Evolutionary conservation across 2,797 vertebrate genomes (phyloP), one percentile per base, ranked within the genome.

Genomic region (Micromesistius poutassou): DNA sequence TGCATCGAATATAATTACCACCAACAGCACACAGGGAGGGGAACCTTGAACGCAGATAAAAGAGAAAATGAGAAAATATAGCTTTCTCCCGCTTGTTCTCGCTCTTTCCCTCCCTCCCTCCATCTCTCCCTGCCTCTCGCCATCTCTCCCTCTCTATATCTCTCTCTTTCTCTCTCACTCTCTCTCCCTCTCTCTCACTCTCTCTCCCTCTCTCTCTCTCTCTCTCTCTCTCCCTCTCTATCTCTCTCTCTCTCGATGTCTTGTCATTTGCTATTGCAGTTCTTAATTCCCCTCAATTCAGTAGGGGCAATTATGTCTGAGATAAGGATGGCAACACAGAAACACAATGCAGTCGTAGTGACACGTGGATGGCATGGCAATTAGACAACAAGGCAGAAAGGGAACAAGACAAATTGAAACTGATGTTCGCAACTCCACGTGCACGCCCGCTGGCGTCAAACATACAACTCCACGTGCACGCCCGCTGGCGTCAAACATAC

Each of bases 241-340:
- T 90, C 66, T 30, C 66, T 14, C n/a, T 30, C 66, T 70, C 66
- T 70, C 66, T 90, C 89, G 87, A 91, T 91, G 88, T 89, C 85
- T 91, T 88, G 89, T 90, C 90, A 89, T 90, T 91, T 89, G 86
- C 87, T 87, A 91, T 89, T 90, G 90, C 84, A 90, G 89, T 88
- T 91, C 88, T 90, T 90, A 91, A 92, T 92, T 90, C 88, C 87
- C 84, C 82, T 87, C 88, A 89, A 88, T 92, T 91, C 89, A 90
- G 88, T 86, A 86, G 85, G 84, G 87, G 85, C 88, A 92, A 91
- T 93, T 91, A 91, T 92, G 88, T 84, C 86, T 78, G 89, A 91
- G 90, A 92, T 92, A 90, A 91, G 89, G 88, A 91, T 87, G 87
- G 90, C 89, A 91, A 92, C 91, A 92, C 89, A 91, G 83, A 78